Evolutionary conservation across 2,797 vertebrate genomes (phyloP), one percentile per base, ranked within the genome.

Genomic region (Poecile montanus): DNA sequence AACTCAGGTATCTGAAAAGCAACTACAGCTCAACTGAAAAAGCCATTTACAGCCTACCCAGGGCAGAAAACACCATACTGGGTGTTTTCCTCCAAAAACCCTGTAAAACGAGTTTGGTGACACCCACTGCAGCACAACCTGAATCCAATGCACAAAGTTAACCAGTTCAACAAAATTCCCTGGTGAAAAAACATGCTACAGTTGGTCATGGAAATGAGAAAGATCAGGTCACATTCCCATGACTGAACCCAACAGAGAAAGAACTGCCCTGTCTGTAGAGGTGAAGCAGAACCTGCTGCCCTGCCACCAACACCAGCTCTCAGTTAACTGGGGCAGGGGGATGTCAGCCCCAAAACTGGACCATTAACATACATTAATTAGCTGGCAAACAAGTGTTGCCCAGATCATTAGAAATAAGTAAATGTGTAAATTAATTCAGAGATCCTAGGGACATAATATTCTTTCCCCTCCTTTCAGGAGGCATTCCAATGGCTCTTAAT

Each of bases 101-200:
- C 88, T 79, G 88, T 85, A 95, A 87, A 96, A 96, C 94, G 1
- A 93, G 94, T 96, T 67, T 44, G 57, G 86, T 77, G 89, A 94
- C 86, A 85, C 30, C 9, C 54, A 40, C n/a, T 32, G 67, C 83
- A 40, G 36, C 60, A 57, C 0, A 5, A 81, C 58, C 26, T 16
- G 38, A 89, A 91, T 63, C 27, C 30, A 44, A 20, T 0, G 13
- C 20, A 82, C n/a, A 17, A 75, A 85, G 36, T 86, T 47, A 93
- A 94, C 85, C 66, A 72, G 87, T 60, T 57, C 19, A 72, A 89
- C 87, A 78, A 66, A 95, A 91, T 76, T 81, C 70, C 29, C 38
- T 10, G 0, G 76, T 30, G 25, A 73, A 77, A 89, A 89, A 45
- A 23, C 15, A 23, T 4, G 30, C 71, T 45, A 7, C 1, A 2